phyloP scores from a whole-genome alignment of 2,888 invertebrate species.

The Pterostichus madidus region DNA sequence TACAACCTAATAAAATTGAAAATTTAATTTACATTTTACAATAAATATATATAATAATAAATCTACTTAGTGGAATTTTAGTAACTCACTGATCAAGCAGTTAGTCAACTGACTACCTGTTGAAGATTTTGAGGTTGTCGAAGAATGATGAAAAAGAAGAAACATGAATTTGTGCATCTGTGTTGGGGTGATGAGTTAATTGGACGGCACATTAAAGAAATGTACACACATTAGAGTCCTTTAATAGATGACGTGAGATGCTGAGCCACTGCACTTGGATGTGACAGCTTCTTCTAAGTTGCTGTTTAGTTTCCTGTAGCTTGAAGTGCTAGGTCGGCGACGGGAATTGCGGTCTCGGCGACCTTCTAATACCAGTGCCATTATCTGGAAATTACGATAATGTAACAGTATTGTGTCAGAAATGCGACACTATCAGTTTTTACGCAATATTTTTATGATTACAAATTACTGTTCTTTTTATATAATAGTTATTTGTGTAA shows the following conservation, averaged over 20 bases:
- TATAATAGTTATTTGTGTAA: too few relatives aligned
- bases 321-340: conserved; percentile 82
- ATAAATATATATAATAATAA: conserved; percentile 16
- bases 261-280: conserved; percentile 79
- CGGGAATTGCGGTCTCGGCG: conserved; percentile 76
- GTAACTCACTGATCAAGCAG: conserved; percentile 11
- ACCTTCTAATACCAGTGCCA: conserved; percentile 83
- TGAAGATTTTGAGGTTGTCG: not conserved
- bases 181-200: conserved; percentile 28
- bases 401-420: not conserved
- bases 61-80: conserved; percentile 30
- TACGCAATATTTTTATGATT: too few relatives aligned
- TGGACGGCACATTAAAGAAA: conserved; percentile 65
- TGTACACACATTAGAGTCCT: conserved; percentile 68
- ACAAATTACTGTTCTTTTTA: too few relatives aligned
- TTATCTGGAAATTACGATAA: conserved; percentile 77
- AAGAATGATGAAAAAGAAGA: conserved; percentile 25
- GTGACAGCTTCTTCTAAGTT: conserved; percentile 85
- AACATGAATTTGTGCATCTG: conserved; percentile 46
- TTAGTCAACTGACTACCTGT: conserved; percentile 4
- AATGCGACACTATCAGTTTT: too few relatives aligned
- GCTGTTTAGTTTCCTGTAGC: conserved; percentile 83
- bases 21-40: conserved; percentile 34
- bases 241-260: conserved; percentile 81
- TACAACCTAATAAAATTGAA: conserved; percentile 4